A percentile compares a stretch with the other conserved stretches of the same genome.
Evolutionary conservation across 2,797 vertebrate genomes (phyloP).

Genomic region (Clarias platycephalus): DNA sequence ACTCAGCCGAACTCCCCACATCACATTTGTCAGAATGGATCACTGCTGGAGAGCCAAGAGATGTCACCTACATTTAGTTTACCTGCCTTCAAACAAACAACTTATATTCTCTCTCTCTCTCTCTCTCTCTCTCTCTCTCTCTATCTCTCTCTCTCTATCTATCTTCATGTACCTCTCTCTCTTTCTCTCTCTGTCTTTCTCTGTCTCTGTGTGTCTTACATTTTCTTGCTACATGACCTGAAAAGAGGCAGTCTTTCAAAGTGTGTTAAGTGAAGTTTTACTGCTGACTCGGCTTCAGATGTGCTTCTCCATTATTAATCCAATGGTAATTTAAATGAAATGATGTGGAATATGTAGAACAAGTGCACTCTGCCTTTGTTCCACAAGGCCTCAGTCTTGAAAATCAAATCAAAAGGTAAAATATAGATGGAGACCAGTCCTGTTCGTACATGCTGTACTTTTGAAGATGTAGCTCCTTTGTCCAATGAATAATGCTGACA

Average conservation of each 20-base stretch:
- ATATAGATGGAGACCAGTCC: slow-evolving; percentile 35
- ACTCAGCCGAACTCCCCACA: slow-evolving; percentile 16
- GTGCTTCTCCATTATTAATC: slow-evolving; percentile 50
- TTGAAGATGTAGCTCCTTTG: slow-evolving; percentile 32
- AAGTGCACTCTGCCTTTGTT: slow-evolving; percentile 37
- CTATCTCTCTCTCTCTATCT: background rate
- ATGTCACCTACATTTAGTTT: slow-evolving; percentile 53
- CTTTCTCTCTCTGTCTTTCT: background rate
- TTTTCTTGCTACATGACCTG: slow-evolving; percentile 35
- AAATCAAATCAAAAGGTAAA: slow-evolving; percentile 50
- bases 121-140: background rate
- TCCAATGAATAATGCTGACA: slow-evolving; percentile 55
- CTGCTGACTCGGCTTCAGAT: slow-evolving; percentile 50
- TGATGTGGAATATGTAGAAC: slow-evolving; percentile 45
- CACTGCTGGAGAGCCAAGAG: slow-evolving; percentile 33
- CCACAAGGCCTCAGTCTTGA: slow-evolving; percentile 47
- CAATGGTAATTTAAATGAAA: slow-evolving; percentile 51
- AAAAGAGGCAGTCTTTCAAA: slow-evolving; percentile 36
- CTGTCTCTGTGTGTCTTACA: slow-evolving; percentile 26
- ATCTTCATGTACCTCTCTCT: background rate
- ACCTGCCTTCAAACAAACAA: slow-evolving; percentile 53
- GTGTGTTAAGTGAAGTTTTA: slow-evolving; percentile 49
- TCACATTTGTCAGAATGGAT: slow-evolving; percentile 48
- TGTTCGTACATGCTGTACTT: slow-evolving; percentile 34
- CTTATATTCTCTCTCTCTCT: slow-evolving; percentile 32